Percentiles rank a stretch among this genome's conserved stretches.
These are phyloP conservation scores for Spea multiplicata DNA, from an alignment of 2,113 vertebrate species.

Conservation along the genomic window DNA sequence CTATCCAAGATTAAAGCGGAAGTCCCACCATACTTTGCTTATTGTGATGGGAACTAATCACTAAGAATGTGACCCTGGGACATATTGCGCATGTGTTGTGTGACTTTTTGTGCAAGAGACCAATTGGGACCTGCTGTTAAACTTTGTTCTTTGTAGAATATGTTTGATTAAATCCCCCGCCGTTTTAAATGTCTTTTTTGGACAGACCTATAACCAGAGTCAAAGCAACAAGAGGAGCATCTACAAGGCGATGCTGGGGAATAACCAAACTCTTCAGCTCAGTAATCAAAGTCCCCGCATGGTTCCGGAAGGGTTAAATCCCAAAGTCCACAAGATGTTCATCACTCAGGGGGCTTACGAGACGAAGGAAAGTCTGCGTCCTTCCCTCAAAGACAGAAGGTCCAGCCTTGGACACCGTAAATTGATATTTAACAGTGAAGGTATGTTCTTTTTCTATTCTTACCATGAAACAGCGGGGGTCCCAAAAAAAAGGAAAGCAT, in stretches of 20 bases:
- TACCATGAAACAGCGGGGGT: not conserved
- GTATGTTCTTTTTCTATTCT: slow-evolving; percentile 51
- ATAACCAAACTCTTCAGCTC: slow-evolving; percentile 73
- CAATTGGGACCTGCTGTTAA: no score
- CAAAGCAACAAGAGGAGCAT: slow-evolving; percentile 84
- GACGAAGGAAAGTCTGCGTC: slow-evolving; percentile 50
- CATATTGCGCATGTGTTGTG: no score
- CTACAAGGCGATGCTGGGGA: slow-evolving; percentile 81
- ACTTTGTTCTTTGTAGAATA: no score
- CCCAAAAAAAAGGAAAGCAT: no score
- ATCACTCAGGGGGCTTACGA: slow-evolving; percentile 75
- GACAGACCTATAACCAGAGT: slow-evolving; percentile 92
- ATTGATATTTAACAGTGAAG: slow-evolving; percentile 47
- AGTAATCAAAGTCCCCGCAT: slow-evolving; percentile 85
- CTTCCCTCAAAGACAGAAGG: slow-evolving; percentile 53
- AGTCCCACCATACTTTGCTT: no score
- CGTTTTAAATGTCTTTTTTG: slow-evolving; percentile 36
- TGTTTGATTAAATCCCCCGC: not conserved
- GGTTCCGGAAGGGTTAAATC: slow-evolving; percentile 80
- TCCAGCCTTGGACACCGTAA: slow-evolving; percentile 48
- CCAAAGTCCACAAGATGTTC: slow-evolving; percentile 86
- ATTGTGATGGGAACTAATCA: no score
- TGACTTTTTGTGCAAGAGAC: no score
- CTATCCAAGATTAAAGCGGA: no score
- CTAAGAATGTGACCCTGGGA: no score